Evolutionary conservation across 2,797 vertebrate species (phyloP).

Genomic region (Setipinna tenuifilis): DNA sequence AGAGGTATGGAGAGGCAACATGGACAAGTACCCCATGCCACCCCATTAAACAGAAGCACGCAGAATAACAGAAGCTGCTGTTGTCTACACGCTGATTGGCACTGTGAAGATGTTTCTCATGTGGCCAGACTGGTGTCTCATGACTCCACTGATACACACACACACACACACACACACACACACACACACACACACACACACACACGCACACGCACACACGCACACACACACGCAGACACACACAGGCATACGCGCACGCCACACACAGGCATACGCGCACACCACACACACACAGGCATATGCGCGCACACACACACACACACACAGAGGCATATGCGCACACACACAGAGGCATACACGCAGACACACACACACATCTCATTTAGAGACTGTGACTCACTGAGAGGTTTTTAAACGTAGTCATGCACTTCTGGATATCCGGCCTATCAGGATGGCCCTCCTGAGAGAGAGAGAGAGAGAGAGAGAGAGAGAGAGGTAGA

Average conservation of each 20-base stretch:
- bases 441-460: conserved; percentile 85
- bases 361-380: background rate
- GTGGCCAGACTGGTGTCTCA: background rate
- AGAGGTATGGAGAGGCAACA: background rate
- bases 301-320: background rate
- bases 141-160: background rate
- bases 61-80: background rate
- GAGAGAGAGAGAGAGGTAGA: background rate
- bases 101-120: background rate
- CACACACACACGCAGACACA: too few species aligned
- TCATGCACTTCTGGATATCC: conserved; percentile 89
- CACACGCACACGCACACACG: too few species aligned
- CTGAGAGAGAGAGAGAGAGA: conserved; percentile 61
- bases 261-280: too few species aligned
- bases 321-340: conserved; percentile 11
- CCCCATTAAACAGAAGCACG: background rate
- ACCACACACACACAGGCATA: too few species aligned
- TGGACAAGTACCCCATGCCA: background rate
- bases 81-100: background rate
- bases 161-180: too few species aligned
- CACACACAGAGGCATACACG: background rate
- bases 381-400: conserved; percentile 67
- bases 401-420: conserved; percentile 85
- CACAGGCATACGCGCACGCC: too few species aligned
- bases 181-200: too few species aligned